A percentile compares a stretch with the other conserved stretches of the same genome.
Conservation (phyloP, 2,113 vertebrate species). For the Xenus cinereus region DNA sequence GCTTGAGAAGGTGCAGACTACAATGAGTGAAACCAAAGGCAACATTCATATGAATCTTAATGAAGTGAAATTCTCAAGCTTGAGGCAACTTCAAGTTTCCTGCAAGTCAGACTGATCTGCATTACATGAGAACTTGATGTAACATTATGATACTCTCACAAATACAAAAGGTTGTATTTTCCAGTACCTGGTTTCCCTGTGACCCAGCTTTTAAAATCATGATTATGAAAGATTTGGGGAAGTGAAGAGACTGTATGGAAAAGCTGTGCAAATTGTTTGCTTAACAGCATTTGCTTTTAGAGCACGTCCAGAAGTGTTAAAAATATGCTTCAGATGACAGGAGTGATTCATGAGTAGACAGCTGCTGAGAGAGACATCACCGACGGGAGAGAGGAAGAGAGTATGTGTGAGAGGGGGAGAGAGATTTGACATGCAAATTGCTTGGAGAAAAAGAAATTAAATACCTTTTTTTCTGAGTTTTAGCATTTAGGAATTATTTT, state of each 20-base stretch:
- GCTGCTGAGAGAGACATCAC: conserved; percentile 64
- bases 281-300: conserved; percentile 56
- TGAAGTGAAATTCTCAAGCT: conserved; percentile 24
- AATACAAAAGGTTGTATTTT: conserved; percentile 28
- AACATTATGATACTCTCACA: background rate
- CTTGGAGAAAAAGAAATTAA: conserved; percentile 37
- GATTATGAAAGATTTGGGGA: background rate
- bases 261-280: conserved; percentile 7
- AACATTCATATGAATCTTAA: conserved; percentile 43
- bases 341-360: conserved; percentile 64
- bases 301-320: conserved; percentile 56
- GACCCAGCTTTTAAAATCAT: conserved; percentile 25
- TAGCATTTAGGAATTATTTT: conserved; percentile 28
- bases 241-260: background rate
- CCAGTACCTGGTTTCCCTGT: conserved; percentile 20
- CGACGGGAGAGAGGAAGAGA: background rate
- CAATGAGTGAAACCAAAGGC: conserved; percentile 33
- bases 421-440: conserved; percentile 55
- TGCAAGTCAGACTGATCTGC: background rate
- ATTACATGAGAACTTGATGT: conserved; percentile 15
- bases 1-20: background rate
- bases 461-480: conserved; percentile 18
- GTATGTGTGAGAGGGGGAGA: background rate
- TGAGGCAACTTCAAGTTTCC: background rate
- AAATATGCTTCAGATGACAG: conserved; percentile 56